Base-by-base conservation (phyloP, 2,113 vertebrate genomes). In the Jaculus jaculus region DNA sequence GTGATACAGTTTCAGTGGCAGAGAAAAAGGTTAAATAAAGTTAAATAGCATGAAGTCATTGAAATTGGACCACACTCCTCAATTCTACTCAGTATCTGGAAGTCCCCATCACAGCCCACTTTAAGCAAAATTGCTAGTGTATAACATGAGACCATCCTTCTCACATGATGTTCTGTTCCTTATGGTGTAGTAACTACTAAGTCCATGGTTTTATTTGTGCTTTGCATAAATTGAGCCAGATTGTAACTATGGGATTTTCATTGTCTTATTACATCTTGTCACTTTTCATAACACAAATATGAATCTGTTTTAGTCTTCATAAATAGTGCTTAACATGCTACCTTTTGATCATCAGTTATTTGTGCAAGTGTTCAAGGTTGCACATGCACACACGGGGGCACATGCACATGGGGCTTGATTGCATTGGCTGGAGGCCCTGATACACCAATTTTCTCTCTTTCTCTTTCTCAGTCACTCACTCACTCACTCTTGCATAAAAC, bases 1-100 rank as follows among this genome's bases (percentile, higher is more conserved):
- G 42, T 87, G 47, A 21, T 47, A 16, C 47, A 37, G 17, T 84
- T 81, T 77, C n/a, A 73, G 11, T 37, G n/a, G 58, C 30, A 32
- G 20, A 79, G 42, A 69, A 79, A 83, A 68, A 83, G 26, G 15
- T 95, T 26, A 92, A 77, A 71, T 82, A 32, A 89, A 74, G 42
- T 54, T 84, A 39, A 84, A 63, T 47, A 75, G 15, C 39, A 39
- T 30, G 74, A 80, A 60, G 0, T 2, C 51, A 61, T 71, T 71
- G 32, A 71, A n/a, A 34, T 12, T 66, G 11, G 54, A 54, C 54
- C 15, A 16, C 13, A 54, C 11, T 54, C 11, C 54, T 54, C 54
- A 54, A 2, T 54, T 54, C 54, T 54, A 3, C 54, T 54, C 54
- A 16, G 54, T 16, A 54, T 54, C 54, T 54, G 13, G 54, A 54